Evolutionary conservation across 2,888 invertebrate species (phyloP), one percentile per base, ranked within the genome.

Genomic region (Hydrotaea diabolus): DNA sequence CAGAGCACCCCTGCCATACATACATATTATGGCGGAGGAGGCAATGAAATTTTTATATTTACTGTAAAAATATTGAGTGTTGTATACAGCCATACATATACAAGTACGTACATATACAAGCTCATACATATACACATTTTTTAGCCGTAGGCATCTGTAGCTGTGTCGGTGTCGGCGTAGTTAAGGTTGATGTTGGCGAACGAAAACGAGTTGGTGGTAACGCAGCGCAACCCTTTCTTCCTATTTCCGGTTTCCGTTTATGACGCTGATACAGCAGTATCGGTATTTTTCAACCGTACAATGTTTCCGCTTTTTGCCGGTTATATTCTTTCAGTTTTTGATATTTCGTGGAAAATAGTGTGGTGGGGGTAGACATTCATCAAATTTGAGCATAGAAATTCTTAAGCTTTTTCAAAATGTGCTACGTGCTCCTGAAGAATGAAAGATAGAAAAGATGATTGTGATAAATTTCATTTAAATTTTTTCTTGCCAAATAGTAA

Each of bases 201-300:
- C 55, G 19, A 62, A 31, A 31, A 17, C 31, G 53, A 39, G 46
- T 39, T 59, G 31, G 15, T 80, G 46, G 23, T 36, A 82, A 80
- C 75, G 55, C 82, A 77, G 77, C 80, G 77, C 71, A 82, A 80
- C 73, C 53, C 85, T 80, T 83, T 82, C 78, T 78, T 80, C 71
- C 71, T 74, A 76, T 78, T 76, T 85, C 80, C 85, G 72, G 66
- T 80, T 80, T 85, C 85, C 85, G 80, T 39, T 80, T 69, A 77
- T 79, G 77, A 79, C n/a, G 85, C 79, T 79, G 82, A 82, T 85
- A 82, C 85, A 82, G 66, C 76, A 69, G 85, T 85, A 85, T 79
- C 85, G 69, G 73, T 64, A 85, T 82, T 79, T 74, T 74, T 74
- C 73, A 79, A 71, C 85, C 77, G 64, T 82, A 71, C 76, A 82